Conservation (phyloP, 2,113 vertebrate species). For the Dasyurus viverrinus region DNA sequence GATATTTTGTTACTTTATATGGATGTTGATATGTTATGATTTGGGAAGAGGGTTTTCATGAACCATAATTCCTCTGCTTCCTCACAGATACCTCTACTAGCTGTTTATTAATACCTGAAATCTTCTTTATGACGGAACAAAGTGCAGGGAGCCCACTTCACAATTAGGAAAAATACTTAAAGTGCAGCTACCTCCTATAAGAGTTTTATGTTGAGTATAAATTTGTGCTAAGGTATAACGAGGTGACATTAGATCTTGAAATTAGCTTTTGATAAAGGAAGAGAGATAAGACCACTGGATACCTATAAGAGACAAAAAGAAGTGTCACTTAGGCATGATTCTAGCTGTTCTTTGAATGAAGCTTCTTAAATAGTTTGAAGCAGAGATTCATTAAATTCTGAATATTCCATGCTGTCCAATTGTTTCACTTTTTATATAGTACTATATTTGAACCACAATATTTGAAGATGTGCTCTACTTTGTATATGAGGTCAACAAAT, state of each 20-base stretch:
- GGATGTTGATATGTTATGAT: not conserved
- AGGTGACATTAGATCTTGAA: not conserved
- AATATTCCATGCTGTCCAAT: not conserved
- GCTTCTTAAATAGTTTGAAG: not conserved
- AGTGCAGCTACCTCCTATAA: not conserved
- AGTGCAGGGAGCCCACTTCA: not conserved
- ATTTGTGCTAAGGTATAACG: not conserved
- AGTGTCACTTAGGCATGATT: not conserved
- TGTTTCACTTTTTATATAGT: not conserved
- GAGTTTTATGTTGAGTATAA: not conserved
- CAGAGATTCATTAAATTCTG: conserved; percentile 9
- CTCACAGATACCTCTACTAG: not conserved
- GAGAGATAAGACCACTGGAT: not conserved
- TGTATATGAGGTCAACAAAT: too few species aligned
- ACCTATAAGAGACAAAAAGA: not conserved
- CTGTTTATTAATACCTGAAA: not conserved
- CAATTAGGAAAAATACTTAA: conserved; percentile 22
- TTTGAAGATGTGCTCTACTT: too few species aligned
- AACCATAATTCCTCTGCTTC: not conserved
- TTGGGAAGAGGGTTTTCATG: not conserved
- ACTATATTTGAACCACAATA: too few species aligned
- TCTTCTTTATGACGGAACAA: not conserved
- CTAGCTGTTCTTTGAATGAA: not conserved
- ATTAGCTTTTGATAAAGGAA: conserved; percentile 17
- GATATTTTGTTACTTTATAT: not conserved